Percentiles rank a stretch among this genome's conserved stretches.
These are phyloP conservation scores for Brachyalestes nurse DNA, from an alignment of 2,797 vertebrate genomes.

Conservation along the genomic window DNA sequence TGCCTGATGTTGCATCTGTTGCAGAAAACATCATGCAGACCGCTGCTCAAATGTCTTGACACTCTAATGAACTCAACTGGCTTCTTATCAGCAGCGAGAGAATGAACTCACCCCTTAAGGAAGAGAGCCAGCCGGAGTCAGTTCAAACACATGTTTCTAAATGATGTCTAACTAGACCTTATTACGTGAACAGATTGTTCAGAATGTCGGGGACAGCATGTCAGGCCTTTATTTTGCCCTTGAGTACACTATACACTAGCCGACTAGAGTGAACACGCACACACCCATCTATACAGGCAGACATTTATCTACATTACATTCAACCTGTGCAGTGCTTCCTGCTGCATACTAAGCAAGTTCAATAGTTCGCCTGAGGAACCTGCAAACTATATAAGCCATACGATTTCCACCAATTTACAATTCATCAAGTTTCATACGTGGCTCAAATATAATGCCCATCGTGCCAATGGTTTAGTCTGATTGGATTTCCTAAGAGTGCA, in stretches of 20 bases:
- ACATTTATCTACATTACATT: conserved; percentile 35
- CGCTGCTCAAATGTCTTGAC: neutral
- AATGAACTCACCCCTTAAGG: conserved; percentile 29
- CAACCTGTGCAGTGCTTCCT: conserved; percentile 23
- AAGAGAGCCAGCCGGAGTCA: conserved; percentile 11
- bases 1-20: neutral
- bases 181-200: conserved; percentile 53
- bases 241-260: conserved; percentile 31
- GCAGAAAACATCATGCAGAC: neutral
- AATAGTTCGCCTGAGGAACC: conserved; percentile 15
- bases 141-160: conserved; percentile 47
- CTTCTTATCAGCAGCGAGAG: conserved; percentile 23
- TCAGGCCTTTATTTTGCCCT: conserved; percentile 44
- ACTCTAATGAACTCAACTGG: conserved; percentile 42
- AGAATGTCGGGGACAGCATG: conserved; percentile 45
- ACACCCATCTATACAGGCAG: conserved; percentile 20
- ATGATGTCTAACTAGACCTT: conserved; percentile 49
- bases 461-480: conserved; percentile 40
- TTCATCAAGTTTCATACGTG: conserved; percentile 30
- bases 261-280: neutral
- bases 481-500: conserved; percentile 45
- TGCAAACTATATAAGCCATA: conserved; percentile 24
- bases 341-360: conserved; percentile 39
- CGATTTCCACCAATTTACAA: conserved; percentile 40
- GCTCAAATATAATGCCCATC: conserved; percentile 40